Evolutionary conservation across 2,113 vertebrate genomes (phyloP).

Genomic region (Neofelis nebulosa): DNA sequence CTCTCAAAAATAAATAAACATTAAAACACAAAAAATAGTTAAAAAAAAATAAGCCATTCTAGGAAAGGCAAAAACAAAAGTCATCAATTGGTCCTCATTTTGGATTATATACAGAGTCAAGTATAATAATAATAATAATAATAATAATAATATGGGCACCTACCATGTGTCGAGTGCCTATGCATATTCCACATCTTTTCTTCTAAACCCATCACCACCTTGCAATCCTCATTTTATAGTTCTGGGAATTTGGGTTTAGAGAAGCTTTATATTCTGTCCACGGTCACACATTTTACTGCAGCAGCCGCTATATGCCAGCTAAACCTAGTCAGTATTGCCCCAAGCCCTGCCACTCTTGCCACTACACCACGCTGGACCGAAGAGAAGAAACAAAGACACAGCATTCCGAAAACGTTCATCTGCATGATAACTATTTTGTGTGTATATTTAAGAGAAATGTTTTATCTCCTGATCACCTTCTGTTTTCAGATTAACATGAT

Average conservation of each 20-base stretch:
- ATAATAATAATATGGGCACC: not conserved
- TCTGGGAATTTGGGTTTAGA: not conserved
- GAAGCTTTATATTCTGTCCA: not conserved
- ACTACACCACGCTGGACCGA: not conserved
- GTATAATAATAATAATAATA: not conserved
- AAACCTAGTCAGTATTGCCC: not conserved
- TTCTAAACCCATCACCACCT: not conserved
- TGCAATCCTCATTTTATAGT: not conserved
- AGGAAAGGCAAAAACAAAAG: not conserved
- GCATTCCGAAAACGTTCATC: not conserved
- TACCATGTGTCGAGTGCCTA: not conserved
- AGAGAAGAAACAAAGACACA: not conserved
- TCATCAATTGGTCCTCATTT: not conserved
- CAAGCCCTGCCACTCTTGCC: not conserved
- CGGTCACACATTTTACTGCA: not conserved
- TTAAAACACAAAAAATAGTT: too few relatives aligned
- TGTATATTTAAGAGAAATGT: not conserved
- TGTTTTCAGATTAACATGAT: not conserved
- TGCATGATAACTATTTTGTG: not conserved
- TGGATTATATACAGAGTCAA: not conserved
- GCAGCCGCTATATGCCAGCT: not conserved
- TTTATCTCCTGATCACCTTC: not conserved
- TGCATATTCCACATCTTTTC: not conserved
- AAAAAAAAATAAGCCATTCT: not conserved
- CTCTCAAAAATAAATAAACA: too few relatives aligned